Conservation (phyloP, 64 coral and sea anemone species). For the Dendronephthya gigantea region DNA sequence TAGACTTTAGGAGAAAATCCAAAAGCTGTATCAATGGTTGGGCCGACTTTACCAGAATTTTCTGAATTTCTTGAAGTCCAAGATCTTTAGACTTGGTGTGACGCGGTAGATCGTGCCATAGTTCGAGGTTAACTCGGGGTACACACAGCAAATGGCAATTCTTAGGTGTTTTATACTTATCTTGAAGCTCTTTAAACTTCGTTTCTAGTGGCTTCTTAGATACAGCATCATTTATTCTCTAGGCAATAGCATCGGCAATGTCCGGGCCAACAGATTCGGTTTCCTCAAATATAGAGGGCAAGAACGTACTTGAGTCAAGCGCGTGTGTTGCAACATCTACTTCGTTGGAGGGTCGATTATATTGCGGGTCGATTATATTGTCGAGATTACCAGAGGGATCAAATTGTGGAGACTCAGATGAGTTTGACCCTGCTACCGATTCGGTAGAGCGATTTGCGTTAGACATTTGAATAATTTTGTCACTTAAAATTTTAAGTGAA, state of each 20-base stretch:
- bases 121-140: conserved; percentile 45
- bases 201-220: conserved; percentile 47
- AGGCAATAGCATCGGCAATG: conserved; percentile 29
- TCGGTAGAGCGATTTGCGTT: neutral
- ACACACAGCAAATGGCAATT: conserved; percentile 59
- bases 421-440: neutral
- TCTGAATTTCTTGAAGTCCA: no score
- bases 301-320: neutral
- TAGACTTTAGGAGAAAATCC: neutral
- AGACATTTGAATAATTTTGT: neutral
- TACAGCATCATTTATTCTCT: conserved; percentile 30
- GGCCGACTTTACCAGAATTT: conserved; percentile 22
- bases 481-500: neutral
- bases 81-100: no score
- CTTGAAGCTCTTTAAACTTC: conserved; percentile 52
- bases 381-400: neutral
- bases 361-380: neutral
- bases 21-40: conserved; percentile 36
- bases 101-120: neutral
- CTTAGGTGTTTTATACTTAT: conserved; percentile 48
- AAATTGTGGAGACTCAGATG: neutral
- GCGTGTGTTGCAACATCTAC: neutral
- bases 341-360: neutral
- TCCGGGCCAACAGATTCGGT: conserved; percentile 29
- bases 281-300: conserved; percentile 56